Evolutionary conservation across 2,113 vertebrate species (phyloP), one percentile per base, ranked within the genome.

Genomic region (Psammodynastes pulverulentus): DNA sequence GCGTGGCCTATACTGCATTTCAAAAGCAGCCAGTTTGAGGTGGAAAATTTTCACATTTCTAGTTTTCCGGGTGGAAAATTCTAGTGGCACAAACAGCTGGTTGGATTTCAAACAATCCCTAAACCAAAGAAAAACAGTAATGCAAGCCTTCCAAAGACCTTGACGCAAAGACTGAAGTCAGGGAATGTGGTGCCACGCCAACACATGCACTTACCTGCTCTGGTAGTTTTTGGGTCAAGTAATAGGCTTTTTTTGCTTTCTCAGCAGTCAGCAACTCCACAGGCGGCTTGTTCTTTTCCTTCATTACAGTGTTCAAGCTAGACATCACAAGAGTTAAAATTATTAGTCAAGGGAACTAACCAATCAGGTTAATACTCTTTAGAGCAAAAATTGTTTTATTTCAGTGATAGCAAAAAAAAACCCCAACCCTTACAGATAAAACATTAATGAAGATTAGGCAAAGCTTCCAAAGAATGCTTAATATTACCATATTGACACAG

Each of bases 201-300:
- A 1, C 9, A n/a, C 84, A 6, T n/a, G 8, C 15, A 17, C 53
- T n/a, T 97, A 99, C 99, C 98, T 98, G 98, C 89, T 99, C 98
- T 12, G 98, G 96, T 52, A 95, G 95, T 91, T 98, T 98, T 94
- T 98, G 98, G 0, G 97, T 97, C 92, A 99, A 94, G 93, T 98
- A 99, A 97, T 98, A 99, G 3, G 98, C 98, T 88, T 97, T 97
- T 96, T 99, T 99, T 94, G 98, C 96, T 95, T 98, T 99, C 96
- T 99, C 99, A 85, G 98, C 98, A 89, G 95, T 94, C 9, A 97
- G 96, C 93, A 98, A 87, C 23, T 98, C 98, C 2, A 97, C 87
- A 39, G 93, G 8, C 90, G 95, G 84, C 92, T 90, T 98, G 85
- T 91, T 92, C 93, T 96, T 97, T 53, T 98, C 97, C 90, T 95